Evolutionary conservation across 2,797 vertebrate species (phyloP), one percentile per base, ranked within the genome.

Genomic region (Petrocephalus schoutedeni): DNA sequence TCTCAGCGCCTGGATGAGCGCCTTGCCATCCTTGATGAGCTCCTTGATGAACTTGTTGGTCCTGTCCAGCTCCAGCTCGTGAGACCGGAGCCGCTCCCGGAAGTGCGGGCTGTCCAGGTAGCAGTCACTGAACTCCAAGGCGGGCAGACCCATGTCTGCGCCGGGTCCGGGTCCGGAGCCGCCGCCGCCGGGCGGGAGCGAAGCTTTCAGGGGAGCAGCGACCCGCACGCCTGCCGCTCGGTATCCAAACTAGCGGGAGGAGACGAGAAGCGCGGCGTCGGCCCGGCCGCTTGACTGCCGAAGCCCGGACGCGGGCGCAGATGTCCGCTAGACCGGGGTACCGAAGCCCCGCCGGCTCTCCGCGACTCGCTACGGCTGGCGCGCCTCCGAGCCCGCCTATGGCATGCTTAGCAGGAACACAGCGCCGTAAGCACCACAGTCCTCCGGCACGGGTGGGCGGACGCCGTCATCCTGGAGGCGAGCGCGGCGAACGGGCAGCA

Each of bases 11-110:
- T 95, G 95, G 91, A 96, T 94, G 59, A 97, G 93, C 51, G 95
- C 95, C 89, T 95, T 96, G 4, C 96, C 96, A 83, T 97, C 96
- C 86, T 97, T 97, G n/a, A 97, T 96, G 67, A 97, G 94, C 93
- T 96, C 96, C 91, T 97, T 97, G 94, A 97, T 97, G 92, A 96
- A 96, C 94, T 96, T 96, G 91, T 95, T 97, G 89, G 96, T 97
- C 90, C 96, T 96, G 92, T 97, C 96, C 92, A 97, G 93, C 92
- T 96, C 96, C 91, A 95, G 90, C 1, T 97, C 96, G 87, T 97
- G 96, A 6, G 95, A 96, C 90, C 96, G 96, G 58, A 97, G 93
- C 54, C 96, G 92, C 84, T 97, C 96, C 88, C 96, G 91, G 92
- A 97, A 96, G 86, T 95, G 94, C 0, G 96, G 96, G 87, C 96